A percentile compares a stretch with the other conserved stretches of the same genome.
phyloP scores from a whole-genome alignment of 2,113 vertebrate genomes.

The Archilochus colubris region DNA sequence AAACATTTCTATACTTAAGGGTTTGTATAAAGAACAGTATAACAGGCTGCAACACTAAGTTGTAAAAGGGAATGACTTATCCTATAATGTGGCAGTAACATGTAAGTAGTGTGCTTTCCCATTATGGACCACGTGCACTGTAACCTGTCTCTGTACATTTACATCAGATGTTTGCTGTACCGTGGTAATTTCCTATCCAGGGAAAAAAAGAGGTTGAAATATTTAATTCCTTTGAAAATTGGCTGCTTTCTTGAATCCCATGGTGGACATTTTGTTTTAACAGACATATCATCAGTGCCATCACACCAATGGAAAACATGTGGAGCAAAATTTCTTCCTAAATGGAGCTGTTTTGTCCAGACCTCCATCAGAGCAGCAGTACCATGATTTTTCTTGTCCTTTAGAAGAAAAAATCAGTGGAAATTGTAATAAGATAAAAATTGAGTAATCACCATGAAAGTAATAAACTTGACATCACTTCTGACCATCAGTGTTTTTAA shows the following conservation, averaged over 20 bases:
- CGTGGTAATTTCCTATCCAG: not conserved
- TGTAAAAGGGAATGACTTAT: not conserved
- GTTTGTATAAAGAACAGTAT: not conserved
- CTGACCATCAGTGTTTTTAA: not conserved
- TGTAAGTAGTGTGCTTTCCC: not conserved
- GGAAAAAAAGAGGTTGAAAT: not conserved
- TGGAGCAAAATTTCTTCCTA: not conserved
- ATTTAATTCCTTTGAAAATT: not conserved
- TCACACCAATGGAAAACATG: not conserved
- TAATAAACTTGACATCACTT: not conserved
- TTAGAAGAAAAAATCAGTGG: not conserved
- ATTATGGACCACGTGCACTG: not conserved
- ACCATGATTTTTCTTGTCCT: not conserved
- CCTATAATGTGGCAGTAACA: not conserved
- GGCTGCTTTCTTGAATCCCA: not conserved
- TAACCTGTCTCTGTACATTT: not conserved
- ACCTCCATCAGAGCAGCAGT: not conserved
- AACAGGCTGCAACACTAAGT: not conserved
- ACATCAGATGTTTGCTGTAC: not conserved
- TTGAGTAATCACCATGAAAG: not conserved
- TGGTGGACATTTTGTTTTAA: not conserved
- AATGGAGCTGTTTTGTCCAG: not conserved
- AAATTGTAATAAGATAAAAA: not conserved
- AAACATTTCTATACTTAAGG: not conserved
- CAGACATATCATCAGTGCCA: accelerated